These are phyloP conservation scores for Drosophila percnosoma DNA, from an alignment of 2,888 invertebrate species.

Conservation along the genomic window DNA sequence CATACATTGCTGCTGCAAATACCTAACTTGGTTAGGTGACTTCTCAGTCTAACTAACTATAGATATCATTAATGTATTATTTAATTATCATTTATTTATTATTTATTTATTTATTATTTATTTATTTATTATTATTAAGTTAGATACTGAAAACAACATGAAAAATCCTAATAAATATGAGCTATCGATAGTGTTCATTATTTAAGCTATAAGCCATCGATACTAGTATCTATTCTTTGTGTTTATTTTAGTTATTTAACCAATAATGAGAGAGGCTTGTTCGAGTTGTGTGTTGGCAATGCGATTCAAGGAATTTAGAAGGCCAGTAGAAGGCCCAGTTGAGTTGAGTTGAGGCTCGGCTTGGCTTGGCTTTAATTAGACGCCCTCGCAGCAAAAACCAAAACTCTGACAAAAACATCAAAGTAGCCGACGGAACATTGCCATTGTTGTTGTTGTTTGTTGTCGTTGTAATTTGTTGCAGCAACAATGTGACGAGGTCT, in stretches of 20 bases:
- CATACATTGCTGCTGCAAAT: no score
- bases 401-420: slow-evolving; percentile 55
- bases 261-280: slow-evolving; percentile 20
- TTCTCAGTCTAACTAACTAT: no score
- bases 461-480: slow-evolving; percentile 65
- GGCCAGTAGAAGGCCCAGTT: slow-evolving; percentile 59
- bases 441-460: slow-evolving; percentile 29
- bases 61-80: no score
- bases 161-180: no score
- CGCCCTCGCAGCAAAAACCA: slow-evolving; percentile 59
- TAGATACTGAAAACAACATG: neutral
- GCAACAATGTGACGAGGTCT: slow-evolving; percentile 73
- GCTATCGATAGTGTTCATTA: no score
- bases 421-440: slow-evolving; percentile 49
- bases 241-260: slow-evolving; percentile 9
- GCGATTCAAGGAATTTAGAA: slow-evolving; percentile 49
- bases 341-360: slow-evolving; percentile 7
- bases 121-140: neutral
- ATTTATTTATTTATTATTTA: neutral
- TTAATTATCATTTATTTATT: neutral
- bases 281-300: slow-evolving; percentile 18
- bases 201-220: neutral
- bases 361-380: slow-evolving; percentile 61
- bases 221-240: neutral
- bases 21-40: no score